These are phyloP conservation scores for Saccostrea cuccullata DNA, from an alignment of 1,140 invertebrate genomes.

Conservation along the genomic window DNA sequence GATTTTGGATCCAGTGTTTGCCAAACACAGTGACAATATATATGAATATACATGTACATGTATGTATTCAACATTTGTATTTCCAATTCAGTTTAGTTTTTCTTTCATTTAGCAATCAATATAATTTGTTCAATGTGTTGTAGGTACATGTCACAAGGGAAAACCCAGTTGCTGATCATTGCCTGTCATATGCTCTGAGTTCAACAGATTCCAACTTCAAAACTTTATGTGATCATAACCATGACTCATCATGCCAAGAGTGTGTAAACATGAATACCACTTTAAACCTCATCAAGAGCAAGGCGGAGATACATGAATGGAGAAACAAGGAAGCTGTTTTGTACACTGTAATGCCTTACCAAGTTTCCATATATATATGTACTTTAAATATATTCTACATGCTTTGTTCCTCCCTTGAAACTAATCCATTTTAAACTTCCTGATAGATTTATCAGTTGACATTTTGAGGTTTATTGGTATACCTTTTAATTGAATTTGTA, in stretches of 20 bases:
- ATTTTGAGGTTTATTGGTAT: too few species aligned
- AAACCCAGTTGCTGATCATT: conserved; percentile 13
- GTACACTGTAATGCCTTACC: too few species aligned
- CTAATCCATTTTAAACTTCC: not conserved
- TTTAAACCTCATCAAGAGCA: not conserved
- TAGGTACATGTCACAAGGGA: conserved; percentile 17
- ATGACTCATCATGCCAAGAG: not conserved
- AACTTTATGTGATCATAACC: not conserved
- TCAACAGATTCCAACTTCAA: not conserved
- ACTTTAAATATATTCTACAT: not conserved
- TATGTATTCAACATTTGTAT: too few species aligned
- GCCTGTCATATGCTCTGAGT: conserved; percentile 9
- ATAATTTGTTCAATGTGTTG: not conserved
- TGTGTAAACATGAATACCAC: conserved; percentile 12
- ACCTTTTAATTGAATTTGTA: too few species aligned
- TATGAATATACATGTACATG: too few species aligned
- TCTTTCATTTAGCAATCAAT: too few species aligned
- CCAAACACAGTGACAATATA: too few species aligned
- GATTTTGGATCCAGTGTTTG: too few species aligned
- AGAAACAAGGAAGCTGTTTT: not conserved
- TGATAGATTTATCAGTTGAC: too few species aligned
- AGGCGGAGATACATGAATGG: not conserved
- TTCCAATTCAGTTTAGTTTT: too few species aligned
- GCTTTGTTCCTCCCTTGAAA: not conserved
- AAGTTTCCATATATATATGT: not conserved